phyloP scores from a whole-genome alignment of 2,113 vertebrate species.

The Elaphurus davidianus region DNA sequence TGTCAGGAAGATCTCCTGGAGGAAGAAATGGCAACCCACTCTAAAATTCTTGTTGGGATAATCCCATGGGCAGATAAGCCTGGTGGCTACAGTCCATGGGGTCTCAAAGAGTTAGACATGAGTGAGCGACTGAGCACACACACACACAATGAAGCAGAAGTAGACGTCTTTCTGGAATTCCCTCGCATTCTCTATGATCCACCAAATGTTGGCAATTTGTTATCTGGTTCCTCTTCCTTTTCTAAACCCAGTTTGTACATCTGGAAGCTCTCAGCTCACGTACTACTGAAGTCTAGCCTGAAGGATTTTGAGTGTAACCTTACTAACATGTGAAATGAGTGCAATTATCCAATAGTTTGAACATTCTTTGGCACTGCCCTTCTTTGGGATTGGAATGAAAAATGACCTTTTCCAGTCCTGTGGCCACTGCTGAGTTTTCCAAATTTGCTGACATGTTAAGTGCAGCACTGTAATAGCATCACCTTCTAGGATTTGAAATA shows the following conservation, averaged over 20 bases:
- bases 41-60: not conserved
- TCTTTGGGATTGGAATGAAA: not conserved
- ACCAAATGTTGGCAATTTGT: accelerated
- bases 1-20: not conserved
- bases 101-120: not conserved
- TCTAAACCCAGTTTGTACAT: not conserved
- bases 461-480: not conserved
- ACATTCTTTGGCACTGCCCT: not conserved
- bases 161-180: not conserved
- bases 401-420: not conserved
- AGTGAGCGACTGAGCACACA: not conserved
- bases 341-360: not conserved
- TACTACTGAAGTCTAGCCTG: not conserved
- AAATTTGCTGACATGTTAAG: not conserved
- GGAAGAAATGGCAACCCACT: not conserved
- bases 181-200: not conserved
- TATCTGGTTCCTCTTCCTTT: not conserved
- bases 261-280: not conserved
- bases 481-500: not conserved
- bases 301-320: not conserved
- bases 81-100: not conserved
- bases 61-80: not conserved
- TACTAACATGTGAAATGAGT: not conserved
- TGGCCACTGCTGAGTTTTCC: not conserved
- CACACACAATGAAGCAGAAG: not conserved